phyloP scores from a whole-genome alignment of 2,113 vertebrate genomes.

The Elanoides forficatus region DNA sequence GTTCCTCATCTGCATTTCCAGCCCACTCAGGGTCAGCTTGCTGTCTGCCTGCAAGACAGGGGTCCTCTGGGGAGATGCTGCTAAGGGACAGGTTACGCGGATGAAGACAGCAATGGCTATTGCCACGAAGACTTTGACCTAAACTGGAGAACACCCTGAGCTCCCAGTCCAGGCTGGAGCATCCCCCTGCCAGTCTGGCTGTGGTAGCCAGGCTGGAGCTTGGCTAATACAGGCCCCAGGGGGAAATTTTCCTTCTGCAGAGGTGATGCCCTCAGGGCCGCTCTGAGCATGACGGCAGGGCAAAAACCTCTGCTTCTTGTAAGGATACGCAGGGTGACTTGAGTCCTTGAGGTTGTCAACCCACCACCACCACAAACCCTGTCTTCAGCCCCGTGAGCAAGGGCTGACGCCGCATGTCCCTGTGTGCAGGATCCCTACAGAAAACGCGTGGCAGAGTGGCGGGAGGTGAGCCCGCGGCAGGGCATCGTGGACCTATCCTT shows the following conservation, averaged over 20 bases:
- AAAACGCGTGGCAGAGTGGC: not conserved
- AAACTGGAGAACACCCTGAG: not conserved
- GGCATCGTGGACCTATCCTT: not conserved
- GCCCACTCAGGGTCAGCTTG: not conserved
- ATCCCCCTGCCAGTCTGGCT: not conserved
- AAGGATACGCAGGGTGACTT: rapidly evolving
- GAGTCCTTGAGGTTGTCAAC: not conserved
- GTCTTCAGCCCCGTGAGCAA: not conserved
- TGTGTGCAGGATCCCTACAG: not conserved
- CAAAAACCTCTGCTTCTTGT: not conserved
- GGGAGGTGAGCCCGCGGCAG: not conserved
- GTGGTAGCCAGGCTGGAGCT: not conserved
- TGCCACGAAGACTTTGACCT: not conserved
- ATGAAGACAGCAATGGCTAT: not conserved
- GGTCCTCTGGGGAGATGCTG: not conserved
- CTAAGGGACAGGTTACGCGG: not conserved
- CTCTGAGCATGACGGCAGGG: not conserved
- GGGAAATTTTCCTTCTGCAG: not conserved
- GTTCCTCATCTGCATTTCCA: not conserved
- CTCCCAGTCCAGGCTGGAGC: not conserved
- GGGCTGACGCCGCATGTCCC: rapidly evolving
- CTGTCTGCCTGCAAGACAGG: not conserved
- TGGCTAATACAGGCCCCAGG: not conserved
- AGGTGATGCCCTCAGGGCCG: not conserved
- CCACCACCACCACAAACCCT: no score